Percentiles rank a stretch among this genome's conserved stretches.
Evolutionary conservation across 2,797 vertebrate species (phyloP).

Genomic region (Melopsittacus undulatus): DNA sequence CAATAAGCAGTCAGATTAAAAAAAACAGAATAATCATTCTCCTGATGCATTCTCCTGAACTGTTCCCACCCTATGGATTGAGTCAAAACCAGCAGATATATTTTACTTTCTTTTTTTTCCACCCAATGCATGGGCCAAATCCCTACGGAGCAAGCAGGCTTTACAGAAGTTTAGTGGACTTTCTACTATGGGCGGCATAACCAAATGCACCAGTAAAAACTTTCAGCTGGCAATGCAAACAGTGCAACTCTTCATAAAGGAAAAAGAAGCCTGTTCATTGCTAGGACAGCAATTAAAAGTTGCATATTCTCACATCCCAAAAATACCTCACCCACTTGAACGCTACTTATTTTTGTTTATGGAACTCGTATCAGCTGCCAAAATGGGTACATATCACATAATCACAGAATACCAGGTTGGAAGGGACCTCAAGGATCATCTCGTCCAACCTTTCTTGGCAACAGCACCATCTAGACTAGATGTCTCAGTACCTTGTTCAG

Average conservation of each 20-base stretch:
- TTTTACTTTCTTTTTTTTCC: background rate
- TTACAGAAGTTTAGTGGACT: background rate
- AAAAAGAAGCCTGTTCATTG: background rate
- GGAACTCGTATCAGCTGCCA: background rate
- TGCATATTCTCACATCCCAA: background rate
- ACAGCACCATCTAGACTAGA: background rate
- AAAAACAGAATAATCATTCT: background rate
- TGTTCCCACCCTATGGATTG: background rate
- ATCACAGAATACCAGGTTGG: background rate
- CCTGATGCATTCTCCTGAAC: background rate
- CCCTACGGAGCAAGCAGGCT: background rate
- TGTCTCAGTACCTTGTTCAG: background rate
- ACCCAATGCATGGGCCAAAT: rapidly evolving
- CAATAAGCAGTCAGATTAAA: background rate
- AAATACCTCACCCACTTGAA: background rate
- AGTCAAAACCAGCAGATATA: background rate
- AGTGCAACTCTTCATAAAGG: background rate
- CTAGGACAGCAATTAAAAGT: background rate
- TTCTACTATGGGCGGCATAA: rapidly evolving
- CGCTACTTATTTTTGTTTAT: background rate
- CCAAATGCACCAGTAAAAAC: background rate
- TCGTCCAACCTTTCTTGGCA: background rate
- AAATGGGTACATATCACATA: background rate
- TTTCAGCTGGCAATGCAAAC: background rate
- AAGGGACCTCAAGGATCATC: background rate